Evolutionary conservation across 2,113 vertebrate genomes (phyloP), one percentile per base, ranked within the genome.

Genomic region (Melanocharis versteri): DNA sequence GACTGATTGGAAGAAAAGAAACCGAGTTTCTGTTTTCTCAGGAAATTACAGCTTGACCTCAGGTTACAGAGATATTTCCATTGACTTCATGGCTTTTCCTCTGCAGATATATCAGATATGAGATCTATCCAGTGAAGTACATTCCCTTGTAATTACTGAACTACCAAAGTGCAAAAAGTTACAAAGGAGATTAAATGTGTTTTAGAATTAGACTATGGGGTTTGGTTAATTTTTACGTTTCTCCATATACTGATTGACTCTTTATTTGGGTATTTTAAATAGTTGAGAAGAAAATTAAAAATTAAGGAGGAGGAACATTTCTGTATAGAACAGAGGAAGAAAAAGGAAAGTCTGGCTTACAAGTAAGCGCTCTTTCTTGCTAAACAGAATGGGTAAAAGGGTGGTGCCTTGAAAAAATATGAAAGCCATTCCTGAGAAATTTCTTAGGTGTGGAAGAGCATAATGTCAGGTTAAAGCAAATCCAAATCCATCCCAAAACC

Each of bases 41-140:
- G 90, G 82, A 94, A 95, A 70, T 68, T 91, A 60, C 16, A 53
- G 53, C n/a, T 91, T 95, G 85, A 94, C 51, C 80, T 90, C 76
- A 62, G n/a, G n/a, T 90, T 88, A 72, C 66, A 83, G 50, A 80
- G 82, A 66, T 83, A 83, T 50, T 88, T 93, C 68, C 73, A 61
- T n/a, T 61, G 58, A 61, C 54, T 92, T 76, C 7, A 13, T 23
- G 44, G 37, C 42, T 93, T 97, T 85, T 79, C 54, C 54, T 83
- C 77, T 83, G 39, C 62, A 80, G 45, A 77, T 77, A 24, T 44
- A 75, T 61, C 73, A 77, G 62, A 40, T 85, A 64, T 15, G 57
- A 79, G 48, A 61, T 54, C 35, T 39, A 33, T 10, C 27, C 45
- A 76, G 31, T n/a, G 39, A 94, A 90, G 56, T 37, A 50, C 9